phyloP scores from a whole-genome alignment of 2,888 invertebrate genomes.

The Netelia fuscicornis region DNA sequence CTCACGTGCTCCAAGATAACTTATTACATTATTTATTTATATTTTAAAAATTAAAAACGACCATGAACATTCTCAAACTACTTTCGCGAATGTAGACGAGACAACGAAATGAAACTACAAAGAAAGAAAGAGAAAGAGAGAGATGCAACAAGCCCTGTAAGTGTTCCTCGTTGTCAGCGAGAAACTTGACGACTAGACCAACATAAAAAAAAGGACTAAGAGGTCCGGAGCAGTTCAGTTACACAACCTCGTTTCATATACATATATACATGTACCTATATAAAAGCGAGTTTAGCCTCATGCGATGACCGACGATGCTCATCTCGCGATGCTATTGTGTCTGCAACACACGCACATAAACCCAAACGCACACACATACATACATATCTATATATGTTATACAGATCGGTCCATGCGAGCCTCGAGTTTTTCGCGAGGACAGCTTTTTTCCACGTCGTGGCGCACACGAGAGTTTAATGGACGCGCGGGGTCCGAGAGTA shows the following conservation, averaged over 20 bases:
- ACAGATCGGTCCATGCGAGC: slow-evolving; percentile 33
- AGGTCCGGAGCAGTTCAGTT: slow-evolving; percentile 64
- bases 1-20: not conserved
- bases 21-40: no score
- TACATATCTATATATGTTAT: slow-evolving; percentile 9
- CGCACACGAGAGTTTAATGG: slow-evolving; percentile 74
- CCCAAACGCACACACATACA: no score
- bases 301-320: slow-evolving; percentile 29
- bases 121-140: not conserved
- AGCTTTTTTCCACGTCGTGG: slow-evolving; percentile 73
- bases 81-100: not conserved
- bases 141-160: slow-evolving; percentile 27
- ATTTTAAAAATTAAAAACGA: no score
- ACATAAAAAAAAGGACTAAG: slow-evolving; percentile 40
- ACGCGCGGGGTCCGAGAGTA: slow-evolving; percentile 56
- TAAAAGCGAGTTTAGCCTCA: slow-evolving; percentile 31
- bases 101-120: not conserved
- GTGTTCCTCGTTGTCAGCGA: slow-evolving; percentile 45
- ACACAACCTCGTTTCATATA: slow-evolving; percentile 71
- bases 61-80: no score
- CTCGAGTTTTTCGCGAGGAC: slow-evolving; percentile 70
- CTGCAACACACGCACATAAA: no score
- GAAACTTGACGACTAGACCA: slow-evolving; percentile 41
- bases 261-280: not conserved
- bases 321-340: slow-evolving; percentile 19